Evolutionary conservation across 2,888 invertebrate species (phyloP).

Genomic region (Saturnia japonica): DNA sequence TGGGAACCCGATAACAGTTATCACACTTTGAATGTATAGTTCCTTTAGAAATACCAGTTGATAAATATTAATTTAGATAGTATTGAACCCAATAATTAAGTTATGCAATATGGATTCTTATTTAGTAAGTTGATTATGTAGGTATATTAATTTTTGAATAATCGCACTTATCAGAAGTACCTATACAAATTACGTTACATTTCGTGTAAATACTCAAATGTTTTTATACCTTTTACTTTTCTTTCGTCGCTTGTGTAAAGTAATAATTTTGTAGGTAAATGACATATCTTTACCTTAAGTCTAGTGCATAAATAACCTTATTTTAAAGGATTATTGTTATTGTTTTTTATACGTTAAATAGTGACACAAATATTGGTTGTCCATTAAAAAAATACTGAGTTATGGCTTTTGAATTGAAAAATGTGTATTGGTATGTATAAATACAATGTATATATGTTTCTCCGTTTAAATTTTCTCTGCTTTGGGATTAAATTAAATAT

Average conservation of each 20-base stretch:
- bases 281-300: background rate
- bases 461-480: background rate
- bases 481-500: background rate
- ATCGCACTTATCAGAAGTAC: background rate
- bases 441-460: too few species aligned
- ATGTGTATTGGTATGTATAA: background rate
- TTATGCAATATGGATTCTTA: background rate
- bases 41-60: background rate
- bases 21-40: background rate
- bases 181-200: background rate
- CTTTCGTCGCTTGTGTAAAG: background rate
- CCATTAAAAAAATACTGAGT: background rate
- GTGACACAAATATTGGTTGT: background rate
- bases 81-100: background rate
- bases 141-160: background rate
- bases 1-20: background rate
- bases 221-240: background rate
- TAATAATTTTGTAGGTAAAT: background rate
- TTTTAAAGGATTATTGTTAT: background rate
- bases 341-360: too few species aligned
- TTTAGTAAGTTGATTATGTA: background rate
- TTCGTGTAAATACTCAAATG: background rate
- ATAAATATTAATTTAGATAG: constrained; percentile 13
- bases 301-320: background rate
- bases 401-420: background rate